Percentiles rank a stretch among this genome's conserved stretches.
Evolutionary conservation across 2,797 vertebrate species (phyloP).

Genomic region (Acestrorhynchus altus): DNA sequence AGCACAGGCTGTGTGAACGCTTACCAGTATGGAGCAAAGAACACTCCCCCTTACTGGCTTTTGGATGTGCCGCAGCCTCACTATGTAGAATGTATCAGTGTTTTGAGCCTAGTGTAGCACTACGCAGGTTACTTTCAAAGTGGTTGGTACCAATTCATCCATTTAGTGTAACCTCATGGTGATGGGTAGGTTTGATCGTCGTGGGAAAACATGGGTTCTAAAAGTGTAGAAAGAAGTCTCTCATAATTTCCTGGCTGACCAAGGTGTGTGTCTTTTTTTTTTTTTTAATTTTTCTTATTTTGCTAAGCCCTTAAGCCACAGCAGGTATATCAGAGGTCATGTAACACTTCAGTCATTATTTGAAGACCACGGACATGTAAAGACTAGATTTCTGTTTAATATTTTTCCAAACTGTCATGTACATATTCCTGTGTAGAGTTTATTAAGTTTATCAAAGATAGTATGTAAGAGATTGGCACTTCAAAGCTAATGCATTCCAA

Average conservation of each 20-base stretch:
- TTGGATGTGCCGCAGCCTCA: conserved; percentile 19
- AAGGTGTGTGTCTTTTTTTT: background rate
- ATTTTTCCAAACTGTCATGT: conserved; percentile 33
- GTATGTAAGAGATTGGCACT: conserved; percentile 27
- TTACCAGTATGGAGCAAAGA: background rate
- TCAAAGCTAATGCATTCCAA: background rate
- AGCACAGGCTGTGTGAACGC: conserved; percentile 31
- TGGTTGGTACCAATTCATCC: conserved; percentile 20
- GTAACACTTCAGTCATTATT: background rate
- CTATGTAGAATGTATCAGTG: conserved; percentile 49
- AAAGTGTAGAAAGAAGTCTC: background rate
- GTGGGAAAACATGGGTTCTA: conserved; percentile 12
- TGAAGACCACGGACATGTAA: background rate
- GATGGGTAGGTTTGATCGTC: background rate
- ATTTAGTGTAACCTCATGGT: background rate
- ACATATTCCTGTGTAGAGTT: conserved; percentile 42
- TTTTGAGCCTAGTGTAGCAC: conserved; percentile 43
- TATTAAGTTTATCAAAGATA: conserved; percentile 43
- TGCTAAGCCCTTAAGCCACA: background rate
- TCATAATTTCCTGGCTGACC: conserved; percentile 3
- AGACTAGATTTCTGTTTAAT: background rate
- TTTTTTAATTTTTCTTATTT: background rate
- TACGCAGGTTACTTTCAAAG: conserved; percentile 24
- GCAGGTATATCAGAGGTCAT: background rate
- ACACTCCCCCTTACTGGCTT: background rate